Conservation (phyloP, 2,888 invertebrate genomes). For the Byasa hedistus region DNA sequence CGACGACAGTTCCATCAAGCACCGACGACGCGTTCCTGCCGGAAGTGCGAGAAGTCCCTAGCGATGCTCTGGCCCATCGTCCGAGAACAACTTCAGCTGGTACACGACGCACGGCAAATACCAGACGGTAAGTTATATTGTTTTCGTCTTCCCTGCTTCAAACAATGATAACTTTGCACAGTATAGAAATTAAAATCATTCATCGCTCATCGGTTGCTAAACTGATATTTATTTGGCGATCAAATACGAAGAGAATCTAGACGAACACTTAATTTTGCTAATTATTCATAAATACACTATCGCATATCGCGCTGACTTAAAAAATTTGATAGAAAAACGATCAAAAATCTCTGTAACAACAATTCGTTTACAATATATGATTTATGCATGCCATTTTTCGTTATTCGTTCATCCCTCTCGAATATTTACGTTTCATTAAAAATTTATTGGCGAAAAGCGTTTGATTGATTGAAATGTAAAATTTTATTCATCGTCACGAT, state of each 20-base stretch:
- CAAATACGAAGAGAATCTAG: constrained; percentile 21
- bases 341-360: background rate
- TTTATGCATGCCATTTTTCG: constrained; percentile 27
- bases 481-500: constrained; percentile 66
- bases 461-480: constrained; percentile 39
- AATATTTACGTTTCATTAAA: constrained; percentile 37
- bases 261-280: constrained; percentile 12
- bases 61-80: constrained; percentile 58
- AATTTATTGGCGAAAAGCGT: constrained; percentile 49
- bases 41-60: constrained; percentile 60
- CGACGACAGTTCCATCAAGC: constrained; percentile 54
- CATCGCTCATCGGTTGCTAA: constrained; percentile 23
- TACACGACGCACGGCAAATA: constrained; percentile 70
- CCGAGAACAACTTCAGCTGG: constrained; percentile 70
- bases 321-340: background rate
- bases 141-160: constrained; percentile 8
- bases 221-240: constrained; percentile 20
- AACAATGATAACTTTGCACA: constrained; percentile 20
- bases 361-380: constrained; percentile 8
- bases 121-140: constrained; percentile 61
- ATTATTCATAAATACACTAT: background rate
- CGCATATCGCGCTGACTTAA: background rate
- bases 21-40: constrained; percentile 72
- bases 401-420: constrained; percentile 28
- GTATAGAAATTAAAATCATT: constrained; percentile 13